phyloP scores from a whole-genome alignment of 2,888 invertebrate genomes.

The Tillus elongatus region DNA sequence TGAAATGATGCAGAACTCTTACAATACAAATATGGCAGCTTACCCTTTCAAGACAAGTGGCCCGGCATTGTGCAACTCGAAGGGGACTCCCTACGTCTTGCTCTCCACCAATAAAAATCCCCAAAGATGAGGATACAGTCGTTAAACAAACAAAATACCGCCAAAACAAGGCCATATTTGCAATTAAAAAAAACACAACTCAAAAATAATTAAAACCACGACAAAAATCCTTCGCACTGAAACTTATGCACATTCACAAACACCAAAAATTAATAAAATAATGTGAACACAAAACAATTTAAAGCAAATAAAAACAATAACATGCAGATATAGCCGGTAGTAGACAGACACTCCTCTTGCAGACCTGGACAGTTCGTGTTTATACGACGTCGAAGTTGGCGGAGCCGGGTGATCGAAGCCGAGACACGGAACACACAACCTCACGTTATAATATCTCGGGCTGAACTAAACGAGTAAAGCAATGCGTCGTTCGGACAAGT shows the following conservation, averaged over 20 bases:
- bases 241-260: slow-evolving; percentile 16
- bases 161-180: slow-evolving; percentile 33
- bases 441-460: no score
- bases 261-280: slow-evolving; percentile 15
- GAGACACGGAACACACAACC: no score
- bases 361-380: no score
- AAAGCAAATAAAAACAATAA: slow-evolving; percentile 19
- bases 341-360: no score
- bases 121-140: slow-evolving; percentile 32
- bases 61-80: slow-evolving; percentile 63
- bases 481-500: no score
- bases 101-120: slow-evolving; percentile 46
- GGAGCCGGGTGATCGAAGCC: no score
- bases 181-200: slow-evolving; percentile 20
- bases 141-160: slow-evolving; percentile 33
- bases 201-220: slow-evolving; percentile 19
- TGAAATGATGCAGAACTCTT: no score
- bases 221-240: slow-evolving; percentile 17
- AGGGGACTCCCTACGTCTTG: slow-evolving; percentile 63
- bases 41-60: slow-evolving; percentile 65
- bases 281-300: slow-evolving; percentile 18
- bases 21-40: slow-evolving; percentile 24
- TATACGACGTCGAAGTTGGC: no score
- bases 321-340: no score
- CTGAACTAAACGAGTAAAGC: no score